Percentiles rank a stretch among this genome's conserved stretches.
phyloP scores from a whole-genome alignment of 2,888 invertebrate species.

The Rutpela maculata region DNA sequence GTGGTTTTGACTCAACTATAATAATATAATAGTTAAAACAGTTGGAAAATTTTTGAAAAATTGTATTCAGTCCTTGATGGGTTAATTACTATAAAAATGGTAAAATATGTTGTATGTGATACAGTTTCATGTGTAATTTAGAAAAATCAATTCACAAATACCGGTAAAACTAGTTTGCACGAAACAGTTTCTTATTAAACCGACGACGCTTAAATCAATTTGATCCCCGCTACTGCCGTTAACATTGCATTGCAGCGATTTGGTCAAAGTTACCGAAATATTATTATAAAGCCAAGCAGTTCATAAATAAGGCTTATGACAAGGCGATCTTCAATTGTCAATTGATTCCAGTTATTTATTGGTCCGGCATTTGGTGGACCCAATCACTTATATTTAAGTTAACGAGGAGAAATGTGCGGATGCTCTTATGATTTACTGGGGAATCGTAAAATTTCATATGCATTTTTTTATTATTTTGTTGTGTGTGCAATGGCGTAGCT shows the following conservation, averaged over 20 bases:
- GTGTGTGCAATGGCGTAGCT: not conserved
- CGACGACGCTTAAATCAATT: constrained; percentile 32
- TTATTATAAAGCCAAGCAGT: constrained; percentile 41
- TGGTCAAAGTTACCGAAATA: constrained; percentile 48
- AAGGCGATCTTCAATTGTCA: constrained; percentile 52
- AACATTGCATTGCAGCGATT: constrained; percentile 32
- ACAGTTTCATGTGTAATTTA: not conserved
- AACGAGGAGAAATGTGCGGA: constrained; percentile 52
- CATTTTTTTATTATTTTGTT: constrained; percentile 7
- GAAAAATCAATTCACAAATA: constrained; percentile 37
- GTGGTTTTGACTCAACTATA: no score
- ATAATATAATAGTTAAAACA: no score
- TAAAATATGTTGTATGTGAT: no score
- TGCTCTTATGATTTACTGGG: constrained; percentile 44
- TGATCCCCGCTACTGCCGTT: constrained; percentile 28
- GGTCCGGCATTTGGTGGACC: constrained; percentile 43
- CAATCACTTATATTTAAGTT: constrained; percentile 47
- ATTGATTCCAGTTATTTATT: constrained; percentile 53
- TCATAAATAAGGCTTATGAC: constrained; percentile 53
- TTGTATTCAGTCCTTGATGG: no score
- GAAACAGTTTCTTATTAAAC: constrained; percentile 27
- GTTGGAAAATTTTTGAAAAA: no score
- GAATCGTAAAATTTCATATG: not conserved
- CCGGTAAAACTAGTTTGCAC: constrained; percentile 41
- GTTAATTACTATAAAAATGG: no score